Conservation (phyloP, 2,797 vertebrate genomes). For the Calcarius lapponicus region DNA sequence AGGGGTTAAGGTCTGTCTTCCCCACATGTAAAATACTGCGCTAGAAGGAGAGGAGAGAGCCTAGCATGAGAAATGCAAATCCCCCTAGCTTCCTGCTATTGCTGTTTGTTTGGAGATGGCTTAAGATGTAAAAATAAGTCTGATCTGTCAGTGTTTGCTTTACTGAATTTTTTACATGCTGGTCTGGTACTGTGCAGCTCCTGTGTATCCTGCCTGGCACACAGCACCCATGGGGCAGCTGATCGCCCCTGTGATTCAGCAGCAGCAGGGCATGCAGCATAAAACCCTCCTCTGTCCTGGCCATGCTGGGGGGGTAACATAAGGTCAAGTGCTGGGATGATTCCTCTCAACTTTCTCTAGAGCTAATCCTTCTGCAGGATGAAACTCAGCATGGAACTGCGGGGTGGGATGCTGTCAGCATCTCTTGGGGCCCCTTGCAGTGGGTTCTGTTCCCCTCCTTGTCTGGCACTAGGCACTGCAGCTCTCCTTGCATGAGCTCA, state of each 20-base stretch:
- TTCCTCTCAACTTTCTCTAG: neutral
- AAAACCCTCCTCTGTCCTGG: neutral
- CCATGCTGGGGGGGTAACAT: rapidly evolving
- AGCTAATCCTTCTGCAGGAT: neutral
- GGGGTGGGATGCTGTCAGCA: neutral
- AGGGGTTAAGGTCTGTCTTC: neutral
- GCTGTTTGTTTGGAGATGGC: neutral
- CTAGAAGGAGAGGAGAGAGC: neutral
- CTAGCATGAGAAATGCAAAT: neutral
- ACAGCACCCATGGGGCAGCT: neutral
- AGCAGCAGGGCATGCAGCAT: neutral
- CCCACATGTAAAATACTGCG: rapidly evolving
- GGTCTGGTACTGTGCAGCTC: neutral
- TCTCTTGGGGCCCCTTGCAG: neutral
- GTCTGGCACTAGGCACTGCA: neutral
- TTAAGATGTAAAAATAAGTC: neutral
- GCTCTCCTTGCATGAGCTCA: rapidly evolving
- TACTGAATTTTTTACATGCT: neutral
- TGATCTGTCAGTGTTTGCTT: neutral
- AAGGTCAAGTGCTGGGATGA: neutral
- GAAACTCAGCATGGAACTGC: neutral
- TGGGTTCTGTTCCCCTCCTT: neutral
- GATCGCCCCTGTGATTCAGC: neutral
- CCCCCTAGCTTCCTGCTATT: neutral
- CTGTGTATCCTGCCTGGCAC: neutral